These are phyloP conservation scores for Chaenocephalus aceratus DNA, from an alignment of 2,113 vertebrate species.

Conservation along the genomic window DNA sequence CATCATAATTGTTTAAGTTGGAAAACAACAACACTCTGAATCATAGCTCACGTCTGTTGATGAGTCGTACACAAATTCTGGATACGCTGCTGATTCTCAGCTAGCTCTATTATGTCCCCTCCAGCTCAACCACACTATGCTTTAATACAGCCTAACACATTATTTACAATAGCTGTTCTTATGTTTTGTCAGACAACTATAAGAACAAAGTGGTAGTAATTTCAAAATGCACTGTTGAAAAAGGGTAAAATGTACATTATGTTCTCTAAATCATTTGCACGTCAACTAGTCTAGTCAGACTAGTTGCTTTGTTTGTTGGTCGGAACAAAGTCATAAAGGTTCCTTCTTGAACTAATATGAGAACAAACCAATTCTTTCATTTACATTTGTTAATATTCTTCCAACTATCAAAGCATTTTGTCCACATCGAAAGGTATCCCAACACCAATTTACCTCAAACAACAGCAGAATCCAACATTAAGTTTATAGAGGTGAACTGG, in stretches of 20 bases:
- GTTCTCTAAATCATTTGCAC: not conserved
- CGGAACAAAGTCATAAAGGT: not conserved
- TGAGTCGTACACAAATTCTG: not conserved
- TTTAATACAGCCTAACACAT: no score
- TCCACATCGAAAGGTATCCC: not conserved
- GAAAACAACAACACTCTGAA: not conserved
- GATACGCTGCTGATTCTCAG: no score
- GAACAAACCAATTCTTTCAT: not conserved
- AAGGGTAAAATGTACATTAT: not conserved
- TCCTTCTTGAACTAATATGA: no score
- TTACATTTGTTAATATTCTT: not conserved
- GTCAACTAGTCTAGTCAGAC: not conserved
- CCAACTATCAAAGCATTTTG: not conserved
- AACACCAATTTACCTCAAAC: no score
- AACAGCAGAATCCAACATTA: not conserved
- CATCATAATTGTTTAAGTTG: not conserved
- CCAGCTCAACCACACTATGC: no score
- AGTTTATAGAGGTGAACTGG: slow-evolving; percentile 2
- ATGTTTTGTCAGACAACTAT: no score
- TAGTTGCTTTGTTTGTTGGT: not conserved
- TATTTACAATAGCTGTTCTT: not conserved
- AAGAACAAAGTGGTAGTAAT: not conserved
- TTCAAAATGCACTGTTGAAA: not conserved
- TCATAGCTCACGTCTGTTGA: not conserved
- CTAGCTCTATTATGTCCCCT: not conserved